Percentiles rank a stretch among this genome's conserved stretches.
These are phyloP conservation scores for Drosophila algonquin DNA, from an alignment of 2,888 invertebrate genomes.

Conservation along the genomic window DNA sequence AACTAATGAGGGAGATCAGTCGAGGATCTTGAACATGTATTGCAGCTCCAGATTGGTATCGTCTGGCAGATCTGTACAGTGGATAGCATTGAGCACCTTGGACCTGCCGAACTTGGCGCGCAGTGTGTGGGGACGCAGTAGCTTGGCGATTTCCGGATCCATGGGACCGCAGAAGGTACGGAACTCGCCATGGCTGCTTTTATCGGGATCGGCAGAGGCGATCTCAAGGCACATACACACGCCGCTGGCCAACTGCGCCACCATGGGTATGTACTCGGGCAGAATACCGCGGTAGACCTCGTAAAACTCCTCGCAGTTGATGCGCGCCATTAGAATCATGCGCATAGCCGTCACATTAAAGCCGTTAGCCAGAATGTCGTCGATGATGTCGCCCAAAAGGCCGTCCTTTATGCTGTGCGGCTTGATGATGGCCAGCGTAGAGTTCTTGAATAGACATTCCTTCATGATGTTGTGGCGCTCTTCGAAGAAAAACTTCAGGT, in stretches of 20 bases:
- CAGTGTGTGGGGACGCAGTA: constrained; percentile 92
- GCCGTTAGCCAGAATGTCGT: constrained; percentile 89
- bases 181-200: constrained; percentile 88
- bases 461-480: constrained; percentile 84
- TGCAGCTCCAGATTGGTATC: constrained; percentile 93
- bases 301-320: constrained; percentile 95
- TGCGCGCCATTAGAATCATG: constrained; percentile 90
- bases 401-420: constrained; percentile 93
- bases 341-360: constrained; percentile 92
- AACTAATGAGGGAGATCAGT: constrained; percentile 48
- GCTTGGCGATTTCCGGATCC: constrained; percentile 95
- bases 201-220: constrained; percentile 85
- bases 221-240: constrained; percentile 94
- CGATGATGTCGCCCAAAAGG: constrained; percentile 88
- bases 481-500: constrained; percentile 87
- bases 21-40: constrained; percentile 91
- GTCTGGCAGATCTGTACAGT: constrained; percentile 96
- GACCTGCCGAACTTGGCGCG: constrained; percentile 93
- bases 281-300: constrained; percentile 96
- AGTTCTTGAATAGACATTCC: constrained; percentile 87
- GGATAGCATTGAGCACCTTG: constrained; percentile 94
- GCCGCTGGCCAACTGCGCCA: constrained; percentile 92
- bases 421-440: constrained; percentile 93
- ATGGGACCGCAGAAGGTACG: constrained; percentile 93
- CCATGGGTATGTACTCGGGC: constrained; percentile 92